Base-by-base conservation (phyloP, 1,140 invertebrate genomes). In the Notospermus geniculatus region DNA sequence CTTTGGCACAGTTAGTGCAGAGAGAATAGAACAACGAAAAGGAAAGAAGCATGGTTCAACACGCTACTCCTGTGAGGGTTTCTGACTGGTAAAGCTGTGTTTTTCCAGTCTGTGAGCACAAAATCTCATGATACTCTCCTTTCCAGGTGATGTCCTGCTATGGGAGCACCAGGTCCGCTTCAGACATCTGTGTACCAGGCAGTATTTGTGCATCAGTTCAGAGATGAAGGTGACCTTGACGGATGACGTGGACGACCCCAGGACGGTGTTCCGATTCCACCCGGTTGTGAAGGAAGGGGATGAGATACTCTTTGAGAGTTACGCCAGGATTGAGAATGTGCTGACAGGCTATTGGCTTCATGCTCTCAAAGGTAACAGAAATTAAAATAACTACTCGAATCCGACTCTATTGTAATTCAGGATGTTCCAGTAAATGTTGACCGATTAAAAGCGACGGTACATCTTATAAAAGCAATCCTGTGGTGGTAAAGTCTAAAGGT, bases 161-260 rank as follows among this genome's bases (percentile, higher is more conserved):
- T 82, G 80, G 80, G 78, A 80, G 60, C 78, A 80, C 59, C 78
- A 82, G 55, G 71, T 80, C 23, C 68, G 79, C n/a, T 62, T 82
- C 39, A 70, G 78, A 41, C 75, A 80, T 61, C 69, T 79, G 71
- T 64, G 75, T 45, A 82, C 79, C 2, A 62, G 80, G 28, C 73
- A 77, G 64, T 82, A 80, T 63, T 62, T 82, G 50, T 77, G 76
- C 66, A 74, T 80, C 50, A 70, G 75, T 56, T 65, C 71, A 53
- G 70, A 74, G 54, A 63, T 68, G 57, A 67, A 76, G 25, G 77
- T 82, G 0, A 73, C 71, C 2, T 62, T 82, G 29, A 71, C 73
- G 1, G 63, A 68, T 5, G 76, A 80, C 53, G 64, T 70, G 0
- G 72, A 70, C 29, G 78, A 81, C 62, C 80, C 80, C 1, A 69